These are phyloP conservation scores for Mesopsocus fuscifrons DNA, from an alignment of 2,888 invertebrate genomes.

Conservation along the genomic window DNA sequence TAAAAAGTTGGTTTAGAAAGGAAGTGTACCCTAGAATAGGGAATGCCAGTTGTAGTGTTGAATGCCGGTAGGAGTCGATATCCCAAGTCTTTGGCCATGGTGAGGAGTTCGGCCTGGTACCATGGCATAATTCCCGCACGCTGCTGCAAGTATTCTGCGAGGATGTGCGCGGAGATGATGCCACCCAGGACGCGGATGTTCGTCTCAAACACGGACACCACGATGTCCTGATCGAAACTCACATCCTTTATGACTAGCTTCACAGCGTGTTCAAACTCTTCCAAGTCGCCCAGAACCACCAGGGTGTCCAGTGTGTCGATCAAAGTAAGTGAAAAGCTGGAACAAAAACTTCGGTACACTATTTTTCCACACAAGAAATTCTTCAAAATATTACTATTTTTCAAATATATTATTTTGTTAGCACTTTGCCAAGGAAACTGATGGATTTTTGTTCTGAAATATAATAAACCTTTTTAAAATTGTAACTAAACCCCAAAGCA, in stretches of 20 bases:
- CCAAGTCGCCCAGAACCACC: slow-evolving; percentile 76
- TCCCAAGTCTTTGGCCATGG: slow-evolving; percentile 83
- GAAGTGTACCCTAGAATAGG: slow-evolving; percentile 65
- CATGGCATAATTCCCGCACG: slow-evolving; percentile 54
- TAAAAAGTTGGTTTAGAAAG: slow-evolving; percentile 6
- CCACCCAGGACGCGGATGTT: slow-evolving; percentile 97
- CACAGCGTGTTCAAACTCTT: slow-evolving; percentile 85
- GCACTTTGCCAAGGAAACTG: neutral
- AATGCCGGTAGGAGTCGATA: slow-evolving; percentile 89
- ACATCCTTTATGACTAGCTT: slow-evolving; percentile 71
- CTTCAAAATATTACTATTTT: no score
- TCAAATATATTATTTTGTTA: no score
- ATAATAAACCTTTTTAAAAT: no score
- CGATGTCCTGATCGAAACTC: slow-evolving; percentile 79
- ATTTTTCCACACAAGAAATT: no score
- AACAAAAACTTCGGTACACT: slow-evolving; percentile 24
- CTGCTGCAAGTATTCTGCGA: slow-evolving; percentile 63
- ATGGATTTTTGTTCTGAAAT: no score
- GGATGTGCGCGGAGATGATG: slow-evolving; percentile 76
- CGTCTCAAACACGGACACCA: slow-evolving; percentile 96
- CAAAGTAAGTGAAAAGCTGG: slow-evolving; percentile 86
- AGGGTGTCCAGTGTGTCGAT: slow-evolving; percentile 89
- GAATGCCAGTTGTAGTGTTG: slow-evolving; percentile 93
- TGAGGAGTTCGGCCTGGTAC: slow-evolving; percentile 75
- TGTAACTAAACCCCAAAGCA: neutral